phyloP scores from a whole-genome alignment of 2,888 invertebrate genomes.

The Elgonia sp. region DNA sequence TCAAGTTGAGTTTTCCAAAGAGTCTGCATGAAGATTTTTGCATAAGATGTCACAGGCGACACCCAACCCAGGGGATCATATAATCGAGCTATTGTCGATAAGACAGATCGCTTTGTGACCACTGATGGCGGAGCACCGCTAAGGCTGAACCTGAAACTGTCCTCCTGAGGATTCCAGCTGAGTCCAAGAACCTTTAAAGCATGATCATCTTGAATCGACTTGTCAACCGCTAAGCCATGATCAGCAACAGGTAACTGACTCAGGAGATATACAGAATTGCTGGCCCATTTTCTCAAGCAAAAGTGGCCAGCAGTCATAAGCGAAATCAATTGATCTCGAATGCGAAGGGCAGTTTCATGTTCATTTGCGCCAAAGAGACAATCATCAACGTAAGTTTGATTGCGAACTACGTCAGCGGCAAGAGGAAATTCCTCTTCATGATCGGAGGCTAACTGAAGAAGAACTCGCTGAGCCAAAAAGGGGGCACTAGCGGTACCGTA shows the following conservation, averaged over 20 bases:
- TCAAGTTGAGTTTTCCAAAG: not conserved
- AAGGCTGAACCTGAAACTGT: not conserved
- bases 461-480: no score
- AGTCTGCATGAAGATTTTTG: not conserved
- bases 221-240: not conserved
- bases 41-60: not conserved
- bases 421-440: no score
- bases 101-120: not conserved
- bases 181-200: not conserved
- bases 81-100: not conserved
- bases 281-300: no score
- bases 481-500: no score
- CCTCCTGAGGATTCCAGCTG: not conserved
- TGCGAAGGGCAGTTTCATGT: no score
- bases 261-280: no score
- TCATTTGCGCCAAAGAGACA: no score
- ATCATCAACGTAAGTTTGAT: no score
- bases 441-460: no score
- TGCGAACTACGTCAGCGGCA: no score
- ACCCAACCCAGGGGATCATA: not conserved
- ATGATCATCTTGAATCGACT: not conserved
- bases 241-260: not conserved
- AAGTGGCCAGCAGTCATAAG: no score
- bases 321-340: no score
- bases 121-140: not conserved